Evolutionary conservation across 2,888 invertebrate genomes (phyloP), one percentile per base, ranked within the genome.

Genomic region (Drosophila rubida): DNA sequence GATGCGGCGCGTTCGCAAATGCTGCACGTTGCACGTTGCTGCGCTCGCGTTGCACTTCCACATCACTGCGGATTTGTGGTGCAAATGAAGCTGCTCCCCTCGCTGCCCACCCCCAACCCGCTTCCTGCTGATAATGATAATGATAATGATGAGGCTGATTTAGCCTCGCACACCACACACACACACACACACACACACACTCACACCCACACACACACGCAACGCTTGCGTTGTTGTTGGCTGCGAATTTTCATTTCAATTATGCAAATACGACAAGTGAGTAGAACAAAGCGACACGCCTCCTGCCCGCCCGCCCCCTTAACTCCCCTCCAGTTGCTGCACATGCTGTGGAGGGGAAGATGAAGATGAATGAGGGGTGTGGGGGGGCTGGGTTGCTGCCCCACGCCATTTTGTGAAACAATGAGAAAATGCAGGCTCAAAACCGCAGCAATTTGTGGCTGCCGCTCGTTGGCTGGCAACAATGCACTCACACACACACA

Each of bases 371-470:
- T 6, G 14, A 4, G 6, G 13, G 25, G 7, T 3, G 19, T 19
- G 11, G 16, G 3, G 13, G 19, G 6, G 41, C 0, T 1, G 45
- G 7, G 4, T 19, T 19, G 19, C 11, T 59, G 59, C 69, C 75
- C 49, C 74, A 71, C 82, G 88, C 88, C 82, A 82, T 82, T 82
- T 82, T 87, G 88, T 68, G 64, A 58, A 77, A 83, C 82, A 83
- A 83, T 83, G 66, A 70, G 84, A 86, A 83, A 88, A 77, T 86
- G 75, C 84, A 59, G 80, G 53, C 71, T 79, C 69, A 74, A 78
- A 83, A 83, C 82, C 84, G 87, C 88, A 86, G 88, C 88, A 82
- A 82, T 83, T 83, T 83, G 88, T 78, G 80, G 88, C 65, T 75
- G 61, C 54, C 50, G 73, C 44, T 67, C 68, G 73, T 72, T 73